These are phyloP conservation scores for Sebastes fasciatus DNA, from an alignment of 2,113 vertebrate genomes.

Conservation along the genomic window DNA sequence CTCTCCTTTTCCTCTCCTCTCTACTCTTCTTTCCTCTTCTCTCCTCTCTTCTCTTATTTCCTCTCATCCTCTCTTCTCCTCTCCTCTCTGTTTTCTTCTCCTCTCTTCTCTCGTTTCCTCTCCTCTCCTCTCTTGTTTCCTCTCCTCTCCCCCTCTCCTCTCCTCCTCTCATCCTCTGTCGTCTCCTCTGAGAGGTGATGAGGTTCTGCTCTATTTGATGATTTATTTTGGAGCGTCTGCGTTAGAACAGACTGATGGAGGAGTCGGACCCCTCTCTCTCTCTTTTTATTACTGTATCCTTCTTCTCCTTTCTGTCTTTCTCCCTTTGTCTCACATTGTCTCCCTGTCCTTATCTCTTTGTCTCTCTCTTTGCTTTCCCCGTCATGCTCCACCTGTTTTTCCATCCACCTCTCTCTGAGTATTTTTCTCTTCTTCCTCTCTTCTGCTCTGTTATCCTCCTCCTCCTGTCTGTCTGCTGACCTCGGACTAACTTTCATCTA, in stretches of 20 bases:
- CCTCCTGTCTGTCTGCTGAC: conserved; percentile 37
- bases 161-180: not conserved
- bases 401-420: conserved; percentile 1
- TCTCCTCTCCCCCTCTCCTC: not conserved
- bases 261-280: not conserved
- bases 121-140: not conserved
- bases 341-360: not conserved
- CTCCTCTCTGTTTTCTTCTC: not conserved
- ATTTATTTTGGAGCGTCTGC: not conserved
- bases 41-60: not conserved
- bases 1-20: no score
- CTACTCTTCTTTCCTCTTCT: not conserved
- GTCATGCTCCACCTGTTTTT: not conserved
- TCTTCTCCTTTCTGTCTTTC: not conserved
- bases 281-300: not conserved
- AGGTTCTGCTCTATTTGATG: conserved; percentile 3
- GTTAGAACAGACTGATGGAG: not conserved
- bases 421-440: conserved; percentile 1
- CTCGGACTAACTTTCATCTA: conserved; percentile 25
- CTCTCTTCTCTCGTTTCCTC: no score
- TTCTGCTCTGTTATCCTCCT: conserved; percentile 1
- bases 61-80: no score
- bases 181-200: not conserved
- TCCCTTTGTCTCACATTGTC: not conserved
- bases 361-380: not conserved